Conservation (phyloP, 1,140 invertebrate species). For the Harpegnathos saltator region DNA sequence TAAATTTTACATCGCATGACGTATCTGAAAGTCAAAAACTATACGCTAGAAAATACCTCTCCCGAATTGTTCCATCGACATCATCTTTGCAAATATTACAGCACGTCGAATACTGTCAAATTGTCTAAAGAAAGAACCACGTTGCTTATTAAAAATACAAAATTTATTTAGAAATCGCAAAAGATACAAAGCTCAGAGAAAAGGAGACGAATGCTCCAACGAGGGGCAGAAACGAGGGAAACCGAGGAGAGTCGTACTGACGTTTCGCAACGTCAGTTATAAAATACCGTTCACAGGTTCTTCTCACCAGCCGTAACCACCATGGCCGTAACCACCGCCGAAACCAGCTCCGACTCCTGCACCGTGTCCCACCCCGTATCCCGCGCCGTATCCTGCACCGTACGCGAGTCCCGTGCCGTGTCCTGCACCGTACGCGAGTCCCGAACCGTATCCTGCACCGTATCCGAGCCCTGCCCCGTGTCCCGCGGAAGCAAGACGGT, state of each 20-base stretch:
- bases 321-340: constrained; percentile 36
- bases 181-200: constrained; percentile 26
- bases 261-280: neutral
- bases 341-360: constrained; percentile 43
- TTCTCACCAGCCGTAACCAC: constrained; percentile 36
- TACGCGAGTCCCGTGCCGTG: constrained; percentile 34
- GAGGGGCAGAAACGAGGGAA: neutral
- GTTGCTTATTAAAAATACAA: constrained; percentile 54
- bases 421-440: constrained; percentile 17
- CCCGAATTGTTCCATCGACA: no score
- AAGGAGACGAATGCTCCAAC: neutral
- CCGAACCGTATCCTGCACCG: constrained; percentile 4
- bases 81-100: no score
- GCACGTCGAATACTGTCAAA: neutral
- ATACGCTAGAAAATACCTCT: no score
- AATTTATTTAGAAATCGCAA: constrained; percentile 59
- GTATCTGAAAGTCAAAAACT: no score
- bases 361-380: constrained; percentile 4
- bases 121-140: neutral
- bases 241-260: neutral
- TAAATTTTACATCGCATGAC: no score
- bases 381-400: constrained; percentile 31
- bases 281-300: neutral
- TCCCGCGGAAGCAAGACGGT: constrained; percentile 45
- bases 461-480: neutral